Percentiles rank a stretch among this genome's conserved stretches.
Conservation (phyloP, 1,140 invertebrate species). For the Patella vulgata region DNA sequence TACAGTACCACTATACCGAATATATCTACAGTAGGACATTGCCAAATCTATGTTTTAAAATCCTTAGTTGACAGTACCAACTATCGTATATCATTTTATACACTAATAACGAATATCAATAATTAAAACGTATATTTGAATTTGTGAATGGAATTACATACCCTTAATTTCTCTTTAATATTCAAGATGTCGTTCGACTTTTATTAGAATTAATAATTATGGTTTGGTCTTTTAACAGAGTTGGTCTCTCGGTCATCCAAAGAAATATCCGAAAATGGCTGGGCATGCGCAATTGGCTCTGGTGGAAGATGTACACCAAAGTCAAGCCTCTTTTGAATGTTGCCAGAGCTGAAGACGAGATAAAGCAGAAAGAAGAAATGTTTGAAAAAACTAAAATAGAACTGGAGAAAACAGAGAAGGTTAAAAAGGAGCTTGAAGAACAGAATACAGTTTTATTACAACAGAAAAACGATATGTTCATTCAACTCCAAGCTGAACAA, state of each 20-base stretch:
- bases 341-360: conserved; percentile 96
- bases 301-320: conserved; percentile 98
- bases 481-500: conserved; percentile 78
- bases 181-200: too few relatives aligned
- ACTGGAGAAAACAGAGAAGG: conserved; percentile 91
- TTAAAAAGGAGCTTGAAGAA: conserved; percentile 93
- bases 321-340: conserved; percentile 98
- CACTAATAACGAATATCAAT: too few relatives aligned
- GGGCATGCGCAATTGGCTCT: conserved; percentile 96
- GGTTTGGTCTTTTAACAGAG: conserved; percentile 70
- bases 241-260: conserved; percentile 96
- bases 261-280: conserved; percentile 98
- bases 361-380: conserved; percentile 95
- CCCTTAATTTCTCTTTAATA: too few relatives aligned
- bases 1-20: too few relatives aligned
- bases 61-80: too few relatives aligned
- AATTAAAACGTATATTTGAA: too few relatives aligned
- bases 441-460: conserved; percentile 83
- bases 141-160: too few relatives aligned
- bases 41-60: too few relatives aligned
- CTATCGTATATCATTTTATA: too few relatives aligned
- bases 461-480: conserved; percentile 89
- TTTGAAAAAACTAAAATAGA: conserved; percentile 91
- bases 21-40: too few relatives aligned
- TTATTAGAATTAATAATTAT: too few relatives aligned